Conservation (phyloP, 2,113 vertebrate genomes). For the Oenanthe melanoleuca region DNA sequence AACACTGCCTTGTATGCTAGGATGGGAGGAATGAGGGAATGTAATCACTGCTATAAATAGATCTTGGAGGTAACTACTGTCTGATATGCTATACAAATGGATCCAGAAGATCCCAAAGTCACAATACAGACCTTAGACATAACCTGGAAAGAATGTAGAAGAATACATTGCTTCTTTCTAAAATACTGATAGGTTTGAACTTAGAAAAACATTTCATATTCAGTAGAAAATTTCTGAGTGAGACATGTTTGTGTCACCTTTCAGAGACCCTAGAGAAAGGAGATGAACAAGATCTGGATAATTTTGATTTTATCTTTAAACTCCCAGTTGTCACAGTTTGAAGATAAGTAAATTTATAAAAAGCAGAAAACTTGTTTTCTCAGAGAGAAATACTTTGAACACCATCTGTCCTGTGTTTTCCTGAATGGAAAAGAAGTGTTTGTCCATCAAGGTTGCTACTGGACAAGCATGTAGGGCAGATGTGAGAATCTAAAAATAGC, state of each 20-base stretch:
- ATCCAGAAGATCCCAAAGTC: neutral
- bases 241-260: slow-evolving; percentile 37
- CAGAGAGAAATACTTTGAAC: slow-evolving; percentile 20
- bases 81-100: neutral
- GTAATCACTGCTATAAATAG: neutral
- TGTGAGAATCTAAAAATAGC: slow-evolving; percentile 47
- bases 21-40: neutral
- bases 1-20: neutral
- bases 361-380: slow-evolving; percentile 49
- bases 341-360: slow-evolving; percentile 60
- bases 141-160: neutral
- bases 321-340: slow-evolving; percentile 53
- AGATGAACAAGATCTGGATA: slow-evolving; percentile 55
- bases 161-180: neutral
- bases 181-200: neutral
- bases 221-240: neutral
- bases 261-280: slow-evolving; percentile 28
- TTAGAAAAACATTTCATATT: neutral
- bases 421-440: neutral
- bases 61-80: neutral
- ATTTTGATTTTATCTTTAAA: slow-evolving; percentile 50
- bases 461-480: slow-evolving; percentile 44
- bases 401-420: slow-evolving; percentile 64
- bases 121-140: neutral
- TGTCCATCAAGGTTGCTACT: slow-evolving; percentile 30